phyloP scores from a whole-genome alignment of 2,113 vertebrate genomes.

The Misgurnus anguillicaudatus region DNA sequence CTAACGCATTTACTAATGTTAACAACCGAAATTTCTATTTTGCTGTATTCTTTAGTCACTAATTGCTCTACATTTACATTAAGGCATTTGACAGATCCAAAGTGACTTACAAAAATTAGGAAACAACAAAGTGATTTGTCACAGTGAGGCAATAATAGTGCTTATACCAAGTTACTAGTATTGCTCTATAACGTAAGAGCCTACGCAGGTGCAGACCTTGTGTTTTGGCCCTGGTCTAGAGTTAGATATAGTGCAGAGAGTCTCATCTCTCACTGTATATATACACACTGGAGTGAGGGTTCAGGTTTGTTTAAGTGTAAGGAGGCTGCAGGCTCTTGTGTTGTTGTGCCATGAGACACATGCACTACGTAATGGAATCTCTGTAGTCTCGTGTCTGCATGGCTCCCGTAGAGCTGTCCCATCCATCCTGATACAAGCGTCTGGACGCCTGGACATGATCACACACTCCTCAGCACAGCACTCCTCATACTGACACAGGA shows the following conservation, averaged over 20 bases:
- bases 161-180: too few species aligned
- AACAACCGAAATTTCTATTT: background rate
- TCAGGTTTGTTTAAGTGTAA: conserved; percentile 57
- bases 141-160: too few species aligned
- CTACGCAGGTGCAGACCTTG: background rate
- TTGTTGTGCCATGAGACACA: conserved; percentile 64
- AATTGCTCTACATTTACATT: too few species aligned
- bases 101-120: too few species aligned
- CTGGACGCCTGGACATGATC: conserved; percentile 59
- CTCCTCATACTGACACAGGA: conserved; percentile 34
- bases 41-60: background rate
- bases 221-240: conserved; percentile 13
- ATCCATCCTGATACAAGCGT: conserved; percentile 54
- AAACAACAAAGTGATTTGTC: too few species aligned
- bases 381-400: conserved; percentile 69
- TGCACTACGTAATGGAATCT: conserved; percentile 77
- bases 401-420: conserved; percentile 59
- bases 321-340: conserved; percentile 56
- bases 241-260: conserved; percentile 31
- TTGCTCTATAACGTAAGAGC: background rate
- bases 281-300: conserved; percentile 38
- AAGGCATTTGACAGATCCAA: too few species aligned
- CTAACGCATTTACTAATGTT: too few species aligned
- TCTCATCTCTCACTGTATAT: conserved; percentile 36
- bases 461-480: conserved; percentile 33